Evolutionary conservation across 2,888 invertebrate species (phyloP), one percentile per base, ranked within the genome.

Genomic region (Clostera curtula): DNA sequence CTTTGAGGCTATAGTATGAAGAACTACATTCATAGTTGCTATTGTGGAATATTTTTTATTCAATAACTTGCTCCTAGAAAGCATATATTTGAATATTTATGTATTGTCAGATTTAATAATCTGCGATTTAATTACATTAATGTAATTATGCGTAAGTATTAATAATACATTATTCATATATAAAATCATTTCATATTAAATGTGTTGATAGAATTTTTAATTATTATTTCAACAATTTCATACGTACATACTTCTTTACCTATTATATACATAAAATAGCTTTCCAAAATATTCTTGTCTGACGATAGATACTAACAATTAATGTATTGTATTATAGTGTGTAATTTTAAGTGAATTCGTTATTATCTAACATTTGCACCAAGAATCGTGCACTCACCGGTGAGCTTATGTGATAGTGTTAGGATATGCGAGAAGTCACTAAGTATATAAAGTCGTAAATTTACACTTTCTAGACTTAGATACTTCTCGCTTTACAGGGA

Each of bases 231-330:
- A 73, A 79, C 79, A 70, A 67, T 61, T 70, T 62, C 56, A 67
- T 70, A 68, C n/a, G n/a, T n/a, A n/a, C 61, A 60, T 61, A 66
- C 53, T 40, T 58, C 55, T 64, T 49, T 49, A 56, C 39, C 49
- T 58, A 55, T 50, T 62, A 79, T 77, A 65, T 79, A 79, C 76
- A 77, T 72, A 73, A 58, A 72, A 61, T 59, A 58, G 60, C 41
- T 54, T 63, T 74, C 68, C 61, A 75, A 75, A 77, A 77, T 71
- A 75, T 63, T 58, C 61, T 54, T 51, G 51, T 55, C 56, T 55
- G 54, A 58, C 56, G 49, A 51, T 43, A 62, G 52, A 49, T 53
- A 50, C 41, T 53, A 47, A 33, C 38, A 41, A 45, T 40, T 32
- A 31, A 33, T 40, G 35, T 36, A 31, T 28, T 28, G 34, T 27